phyloP scores from a whole-genome alignment of 1,140 invertebrate genomes.

The Eriocheir sinensis region DNA sequence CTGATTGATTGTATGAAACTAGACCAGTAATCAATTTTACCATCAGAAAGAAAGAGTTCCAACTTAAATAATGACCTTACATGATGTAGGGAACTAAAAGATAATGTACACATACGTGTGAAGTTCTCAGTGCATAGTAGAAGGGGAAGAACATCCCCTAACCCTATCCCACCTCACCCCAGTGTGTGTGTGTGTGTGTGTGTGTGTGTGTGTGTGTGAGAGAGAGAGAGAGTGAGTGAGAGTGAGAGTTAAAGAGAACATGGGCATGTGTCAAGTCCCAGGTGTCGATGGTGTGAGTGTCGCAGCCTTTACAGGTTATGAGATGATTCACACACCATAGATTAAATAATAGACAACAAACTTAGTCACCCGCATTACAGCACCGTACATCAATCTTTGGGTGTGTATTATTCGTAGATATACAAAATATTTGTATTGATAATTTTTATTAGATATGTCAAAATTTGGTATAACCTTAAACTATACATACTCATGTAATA shows the following conservation, averaged over 20 bases:
- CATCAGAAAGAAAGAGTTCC: slow-evolving; percentile 58
- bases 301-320: slow-evolving; percentile 34
- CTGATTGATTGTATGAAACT: slow-evolving; percentile 55
- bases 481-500: neutral
- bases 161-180: slow-evolving; percentile 49
- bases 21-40: slow-evolving; percentile 71
- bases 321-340: neutral
- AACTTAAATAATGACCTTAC: slow-evolving; percentile 53
- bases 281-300: slow-evolving; percentile 62
- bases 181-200: slow-evolving; percentile 68
- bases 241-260: slow-evolving; percentile 11
- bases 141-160: slow-evolving; percentile 49
- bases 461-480: neutral
- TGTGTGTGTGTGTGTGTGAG: slow-evolving; percentile 49
- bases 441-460: neutral
- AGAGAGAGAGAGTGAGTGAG: slow-evolving; percentile 31
- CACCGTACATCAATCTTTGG: neutral
- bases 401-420: neutral
- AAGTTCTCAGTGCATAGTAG: slow-evolving; percentile 65
- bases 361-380: neutral
- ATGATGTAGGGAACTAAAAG: slow-evolving; percentile 65
- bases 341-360: neutral
- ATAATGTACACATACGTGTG: slow-evolving; percentile 55
- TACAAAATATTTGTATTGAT: neutral
- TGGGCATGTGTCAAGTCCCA: slow-evolving; percentile 58